These are phyloP conservation scores for Puntigrus tetrazona DNA, from an alignment of 2,113 vertebrate species.

Conservation along the genomic window DNA sequence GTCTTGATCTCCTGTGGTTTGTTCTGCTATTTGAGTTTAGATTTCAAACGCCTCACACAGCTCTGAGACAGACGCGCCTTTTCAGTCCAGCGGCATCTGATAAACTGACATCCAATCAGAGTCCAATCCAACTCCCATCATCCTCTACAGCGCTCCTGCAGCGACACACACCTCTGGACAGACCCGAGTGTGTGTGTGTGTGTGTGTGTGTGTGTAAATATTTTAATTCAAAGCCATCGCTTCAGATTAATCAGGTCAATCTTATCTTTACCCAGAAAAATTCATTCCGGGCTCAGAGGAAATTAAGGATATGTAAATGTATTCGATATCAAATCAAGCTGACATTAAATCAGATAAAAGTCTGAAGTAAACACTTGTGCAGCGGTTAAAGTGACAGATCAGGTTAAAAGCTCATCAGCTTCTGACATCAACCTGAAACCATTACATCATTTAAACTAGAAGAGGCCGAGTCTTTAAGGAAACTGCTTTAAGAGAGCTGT, in stretches of 20 bases:
- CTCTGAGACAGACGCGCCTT: neutral
- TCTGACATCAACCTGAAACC: neutral
- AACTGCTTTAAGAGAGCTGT: too few species aligned
- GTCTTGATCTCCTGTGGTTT: neutral
- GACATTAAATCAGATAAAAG: neutral
- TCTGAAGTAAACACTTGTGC: neutral
- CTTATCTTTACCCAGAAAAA: constrained; percentile 1
- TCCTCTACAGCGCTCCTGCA: neutral
- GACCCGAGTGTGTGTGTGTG: neutral
- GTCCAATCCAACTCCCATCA: constrained; percentile 3
- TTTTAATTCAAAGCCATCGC: neutral
- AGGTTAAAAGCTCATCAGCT: neutral
- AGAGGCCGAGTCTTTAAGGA: too few species aligned
- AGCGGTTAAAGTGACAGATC: neutral
- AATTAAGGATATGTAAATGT: constrained; percentile 19
- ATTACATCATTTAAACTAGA: neutral
- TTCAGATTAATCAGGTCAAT: neutral
- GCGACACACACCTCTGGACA: neutral
- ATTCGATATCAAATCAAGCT: neutral
- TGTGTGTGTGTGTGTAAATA: neutral
- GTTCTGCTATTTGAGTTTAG: neutral
- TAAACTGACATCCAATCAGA: constrained; percentile 32
- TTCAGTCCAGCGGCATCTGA: constrained; percentile 19
- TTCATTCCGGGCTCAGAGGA: constrained; percentile 13
- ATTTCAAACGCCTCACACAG: neutral